Evolutionary conservation across 1,140 invertebrate species (phyloP), one percentile per base, ranked within the genome.

Genomic region (Alviniconcha marisindica): DNA sequence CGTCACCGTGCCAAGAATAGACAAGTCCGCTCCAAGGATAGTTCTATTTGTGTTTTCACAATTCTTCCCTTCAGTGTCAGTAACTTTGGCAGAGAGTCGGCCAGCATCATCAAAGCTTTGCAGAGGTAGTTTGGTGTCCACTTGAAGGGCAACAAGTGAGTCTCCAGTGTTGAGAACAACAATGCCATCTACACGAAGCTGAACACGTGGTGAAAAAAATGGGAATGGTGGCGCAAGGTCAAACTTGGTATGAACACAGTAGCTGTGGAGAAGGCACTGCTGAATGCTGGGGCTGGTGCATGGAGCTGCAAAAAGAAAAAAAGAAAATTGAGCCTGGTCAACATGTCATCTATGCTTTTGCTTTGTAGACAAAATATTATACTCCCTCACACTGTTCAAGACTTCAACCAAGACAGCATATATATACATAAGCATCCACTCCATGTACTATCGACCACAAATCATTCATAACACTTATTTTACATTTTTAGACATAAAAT

Each of bases 151-250:
- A 82, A 96, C 95, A 36, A 96, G 92, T 85, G 96, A 96, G 89
- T 96, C 96, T 24, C 96, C 96, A 7, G 96, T 96, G 88, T 96
- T 96, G 31, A 96, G 93, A 18, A 96, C 94, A 51, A 96, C 95
- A 73, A 95, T 94, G 82, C 95, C 95, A 88, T 95, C 94, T 79
- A 94, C 94, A 88, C 95, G 95, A 71, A 96, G 91, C 87, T 95
- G 95, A 21, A 95, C 94, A 31, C 93, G 90, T 5, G 95, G 94
- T 82, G 94, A 93, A 89, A 96, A 96, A 84, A 93, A 92, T 4
- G 96, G 96, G 91, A 95, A 96, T 12, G 95, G 96, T 54, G 95
- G 95, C 42, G 95, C 94, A 79, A 95, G 93, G 88, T 96, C 95
- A 89, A 96, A 96, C 40, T 94, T 94, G 28, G 95, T 95, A 89